Percentiles rank a stretch among this genome's conserved stretches.
These are phyloP conservation scores for Drosophila limbata DNA, from an alignment of 2,888 invertebrate species.

Conservation along the genomic window DNA sequence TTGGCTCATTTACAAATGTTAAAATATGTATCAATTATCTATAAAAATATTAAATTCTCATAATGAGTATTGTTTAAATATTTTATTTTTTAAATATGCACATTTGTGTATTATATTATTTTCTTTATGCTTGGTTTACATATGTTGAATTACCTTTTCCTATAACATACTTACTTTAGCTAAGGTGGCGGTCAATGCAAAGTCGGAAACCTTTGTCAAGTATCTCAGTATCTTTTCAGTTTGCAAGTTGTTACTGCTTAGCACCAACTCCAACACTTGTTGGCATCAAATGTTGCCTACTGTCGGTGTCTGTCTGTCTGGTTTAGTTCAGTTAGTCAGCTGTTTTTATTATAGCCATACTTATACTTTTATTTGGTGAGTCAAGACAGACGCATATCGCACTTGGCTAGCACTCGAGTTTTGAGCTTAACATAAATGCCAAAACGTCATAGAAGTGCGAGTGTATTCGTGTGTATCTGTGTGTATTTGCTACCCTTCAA, in stretches of 20 bases:
- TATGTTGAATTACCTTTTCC: neutral
- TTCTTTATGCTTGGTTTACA: neutral
- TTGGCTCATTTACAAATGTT: too few relatives aligned
- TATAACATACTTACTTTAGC: neutral
- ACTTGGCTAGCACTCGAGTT: constrained; percentile 57
- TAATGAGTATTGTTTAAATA: too few relatives aligned
- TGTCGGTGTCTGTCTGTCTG: neutral
- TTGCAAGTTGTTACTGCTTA: constrained; percentile 20
- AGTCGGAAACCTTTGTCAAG: constrained; percentile 12
- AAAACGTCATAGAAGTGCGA: constrained; percentile 62
- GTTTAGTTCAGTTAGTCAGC: constrained; percentile 46
- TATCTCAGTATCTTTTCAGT: neutral
- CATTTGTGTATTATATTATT: too few relatives aligned
- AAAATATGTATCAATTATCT: too few relatives aligned
- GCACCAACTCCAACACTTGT: constrained; percentile 22
- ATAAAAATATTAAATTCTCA: too few relatives aligned
- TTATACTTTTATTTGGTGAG: neutral
- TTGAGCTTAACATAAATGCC: constrained; percentile 65
- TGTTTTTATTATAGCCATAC: constrained; percentile 34
- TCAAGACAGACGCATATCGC: constrained; percentile 36
- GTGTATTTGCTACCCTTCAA: constrained; percentile 71
- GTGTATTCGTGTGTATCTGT: constrained; percentile 17
- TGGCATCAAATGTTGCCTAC: constrained; percentile 41
- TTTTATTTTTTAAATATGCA: too few relatives aligned
- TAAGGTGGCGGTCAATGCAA: constrained; percentile 4